Evolutionary conservation across 2,797 vertebrate genomes (phyloP).

Genomic region (Cryptoprocta ferox): DNA sequence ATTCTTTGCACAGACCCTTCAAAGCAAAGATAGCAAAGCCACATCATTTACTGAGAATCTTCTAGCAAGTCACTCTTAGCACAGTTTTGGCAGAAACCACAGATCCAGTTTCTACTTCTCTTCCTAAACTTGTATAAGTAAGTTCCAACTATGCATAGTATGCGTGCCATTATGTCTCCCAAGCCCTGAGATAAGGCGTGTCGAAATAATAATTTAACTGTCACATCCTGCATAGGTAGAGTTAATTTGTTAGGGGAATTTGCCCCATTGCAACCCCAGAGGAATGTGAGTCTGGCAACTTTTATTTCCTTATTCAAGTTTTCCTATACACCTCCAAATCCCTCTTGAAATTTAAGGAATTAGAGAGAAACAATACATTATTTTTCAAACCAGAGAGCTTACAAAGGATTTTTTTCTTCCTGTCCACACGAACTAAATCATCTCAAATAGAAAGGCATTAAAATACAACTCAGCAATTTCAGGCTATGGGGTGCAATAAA

Average conservation of each 20-base stretch:
- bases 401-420: rapidly evolving
- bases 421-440: neutral
- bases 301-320: slow-evolving; percentile 37
- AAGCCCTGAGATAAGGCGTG: slow-evolving; percentile 30
- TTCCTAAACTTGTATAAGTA: neutral
- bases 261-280: neutral
- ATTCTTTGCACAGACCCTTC: neutral
- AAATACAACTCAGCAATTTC: neutral
- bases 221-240: slow-evolving; percentile 44
- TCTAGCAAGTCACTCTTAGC: neutral
- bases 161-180: slow-evolving; percentile 40
- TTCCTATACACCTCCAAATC: neutral
- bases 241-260: neutral
- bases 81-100: slow-evolving; percentile 33
- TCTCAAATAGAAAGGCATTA: neutral
- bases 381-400: neutral
- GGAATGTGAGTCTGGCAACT: neutral
- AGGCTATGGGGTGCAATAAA: neutral
- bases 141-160: slow-evolving; percentile 43
- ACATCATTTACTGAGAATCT: neutral
- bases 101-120: slow-evolving; percentile 3
- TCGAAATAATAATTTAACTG: slow-evolving; percentile 68
- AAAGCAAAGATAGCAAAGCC: neutral
- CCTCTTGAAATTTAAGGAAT: neutral
- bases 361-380: neutral